These are phyloP conservation scores for Helarctos malayanus DNA, from an alignment of 2,797 vertebrate genomes.

Conservation along the genomic window DNA sequence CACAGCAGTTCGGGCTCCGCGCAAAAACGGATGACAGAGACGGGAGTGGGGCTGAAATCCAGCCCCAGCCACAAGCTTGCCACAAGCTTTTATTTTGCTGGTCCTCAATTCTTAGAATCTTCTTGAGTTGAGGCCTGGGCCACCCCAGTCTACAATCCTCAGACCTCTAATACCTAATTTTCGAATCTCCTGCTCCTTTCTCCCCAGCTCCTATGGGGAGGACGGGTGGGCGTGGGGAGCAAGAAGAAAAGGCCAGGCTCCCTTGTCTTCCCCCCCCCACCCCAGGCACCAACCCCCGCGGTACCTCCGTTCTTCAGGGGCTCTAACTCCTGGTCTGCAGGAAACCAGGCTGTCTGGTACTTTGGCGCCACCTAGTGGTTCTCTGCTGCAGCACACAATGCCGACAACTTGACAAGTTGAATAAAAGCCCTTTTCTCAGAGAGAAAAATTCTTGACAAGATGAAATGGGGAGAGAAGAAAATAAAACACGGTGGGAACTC, in stretches of 20 bases:
- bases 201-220: background rate
- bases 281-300: rapidly evolving
- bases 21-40: background rate
- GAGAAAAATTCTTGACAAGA: background rate
- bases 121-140: background rate
- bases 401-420: background rate
- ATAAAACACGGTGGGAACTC: background rate
- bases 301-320: rapidly evolving
- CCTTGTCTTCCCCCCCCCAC: background rate
- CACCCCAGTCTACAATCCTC: background rate
- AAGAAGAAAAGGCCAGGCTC: background rate
- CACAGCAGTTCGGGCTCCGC: background rate
- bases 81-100: background rate
- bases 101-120: background rate
- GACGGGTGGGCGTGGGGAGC: background rate
- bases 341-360: background rate
- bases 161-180: background rate
- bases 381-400: background rate
- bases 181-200: background rate
- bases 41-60: background rate
- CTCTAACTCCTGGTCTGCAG: rapidly evolving
- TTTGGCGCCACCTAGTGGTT: conserved; percentile 58
- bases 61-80: background rate
- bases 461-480: background rate
- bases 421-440: background rate